Conservation (phyloP, 2,113 vertebrate species). For the Willisornis vidua region DNA sequence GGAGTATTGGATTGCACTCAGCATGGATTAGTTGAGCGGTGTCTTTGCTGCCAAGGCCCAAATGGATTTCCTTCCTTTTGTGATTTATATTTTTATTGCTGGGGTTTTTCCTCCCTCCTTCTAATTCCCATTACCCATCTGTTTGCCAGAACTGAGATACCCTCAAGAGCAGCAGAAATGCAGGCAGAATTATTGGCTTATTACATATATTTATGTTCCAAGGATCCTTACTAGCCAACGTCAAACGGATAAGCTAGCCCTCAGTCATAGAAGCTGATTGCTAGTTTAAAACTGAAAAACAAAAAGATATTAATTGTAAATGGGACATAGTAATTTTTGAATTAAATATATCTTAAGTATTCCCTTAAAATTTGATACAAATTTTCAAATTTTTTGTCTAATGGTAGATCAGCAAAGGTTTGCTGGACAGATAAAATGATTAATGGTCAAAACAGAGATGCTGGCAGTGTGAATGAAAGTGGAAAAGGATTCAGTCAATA, state of each 20-base stretch:
- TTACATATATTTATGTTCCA: slow-evolving; percentile 75
- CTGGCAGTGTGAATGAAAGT: neutral
- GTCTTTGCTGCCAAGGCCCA: slow-evolving; percentile 80
- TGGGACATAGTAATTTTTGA: neutral
- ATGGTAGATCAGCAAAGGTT: neutral
- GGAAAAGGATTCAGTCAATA: neutral
- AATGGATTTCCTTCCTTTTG: slow-evolving; percentile 82
- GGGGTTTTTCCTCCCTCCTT: slow-evolving; percentile 55
- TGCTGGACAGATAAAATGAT: neutral
- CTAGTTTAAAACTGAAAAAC: slow-evolving; percentile 56
- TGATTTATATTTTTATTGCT: slow-evolving; percentile 84
- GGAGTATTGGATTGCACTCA: slow-evolving; percentile 84
- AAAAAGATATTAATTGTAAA: slow-evolving; percentile 28
- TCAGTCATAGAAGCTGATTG: slow-evolving; percentile 15
- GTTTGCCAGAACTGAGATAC: slow-evolving; percentile 75
- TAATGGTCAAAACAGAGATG: neutral
- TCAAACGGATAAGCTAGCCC: slow-evolving; percentile 56
- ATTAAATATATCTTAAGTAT: neutral
- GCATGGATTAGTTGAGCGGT: slow-evolving; percentile 78
- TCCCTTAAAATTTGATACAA: neutral
- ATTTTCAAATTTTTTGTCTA: neutral
- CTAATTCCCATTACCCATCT: slow-evolving; percentile 78
- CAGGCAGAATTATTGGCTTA: slow-evolving; percentile 76
- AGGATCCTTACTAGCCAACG: slow-evolving; percentile 37
- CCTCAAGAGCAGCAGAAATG: slow-evolving; percentile 69